A percentile compares a stretch with the other conserved stretches of the same genome.
Evolutionary conservation across 2,113 vertebrate species (phyloP).

Genomic region (Cottus gobio): DNA sequence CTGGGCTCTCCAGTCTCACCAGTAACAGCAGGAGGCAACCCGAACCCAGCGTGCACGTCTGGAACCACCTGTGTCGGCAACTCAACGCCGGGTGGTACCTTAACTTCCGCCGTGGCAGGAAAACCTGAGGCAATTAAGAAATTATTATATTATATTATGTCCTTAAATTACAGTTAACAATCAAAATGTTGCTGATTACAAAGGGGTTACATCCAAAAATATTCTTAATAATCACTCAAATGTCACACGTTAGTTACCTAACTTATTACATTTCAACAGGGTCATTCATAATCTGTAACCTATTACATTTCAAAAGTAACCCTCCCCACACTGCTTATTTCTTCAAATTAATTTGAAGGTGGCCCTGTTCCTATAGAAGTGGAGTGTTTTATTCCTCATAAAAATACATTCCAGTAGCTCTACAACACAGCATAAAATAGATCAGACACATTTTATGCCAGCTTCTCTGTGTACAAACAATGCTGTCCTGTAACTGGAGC

Average conservation of each 20-base stretch:
- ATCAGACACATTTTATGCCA: neutral
- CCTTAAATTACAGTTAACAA: neutral
- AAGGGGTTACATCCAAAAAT: too few relatives aligned
- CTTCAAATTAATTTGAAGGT: neutral
- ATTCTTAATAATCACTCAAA: too few relatives aligned
- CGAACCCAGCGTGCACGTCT: too few relatives aligned
- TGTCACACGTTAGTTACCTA: too few relatives aligned
- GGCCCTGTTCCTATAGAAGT: neutral
- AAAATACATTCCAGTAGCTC: neutral
- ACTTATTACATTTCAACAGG: too few relatives aligned
- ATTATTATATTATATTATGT: neutral
- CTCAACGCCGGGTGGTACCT: too few relatives aligned
- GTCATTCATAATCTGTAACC: neutral
- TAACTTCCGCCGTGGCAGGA: too few relatives aligned
- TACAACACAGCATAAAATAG: neutral
- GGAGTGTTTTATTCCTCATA: neutral
- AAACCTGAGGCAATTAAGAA: too few relatives aligned
- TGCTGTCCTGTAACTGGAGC: neutral
- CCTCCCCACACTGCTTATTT: neutral
- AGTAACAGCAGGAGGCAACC: too few relatives aligned
- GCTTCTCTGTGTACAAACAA: neutral
- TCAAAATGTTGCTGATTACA: neutral
- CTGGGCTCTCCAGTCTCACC: too few relatives aligned
- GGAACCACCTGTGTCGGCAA: neutral
- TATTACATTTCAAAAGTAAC: neutral